Evolutionary conservation across 2,797 vertebrate species (phyloP).

Genomic region (Dendrocincla tyrannina): DNA sequence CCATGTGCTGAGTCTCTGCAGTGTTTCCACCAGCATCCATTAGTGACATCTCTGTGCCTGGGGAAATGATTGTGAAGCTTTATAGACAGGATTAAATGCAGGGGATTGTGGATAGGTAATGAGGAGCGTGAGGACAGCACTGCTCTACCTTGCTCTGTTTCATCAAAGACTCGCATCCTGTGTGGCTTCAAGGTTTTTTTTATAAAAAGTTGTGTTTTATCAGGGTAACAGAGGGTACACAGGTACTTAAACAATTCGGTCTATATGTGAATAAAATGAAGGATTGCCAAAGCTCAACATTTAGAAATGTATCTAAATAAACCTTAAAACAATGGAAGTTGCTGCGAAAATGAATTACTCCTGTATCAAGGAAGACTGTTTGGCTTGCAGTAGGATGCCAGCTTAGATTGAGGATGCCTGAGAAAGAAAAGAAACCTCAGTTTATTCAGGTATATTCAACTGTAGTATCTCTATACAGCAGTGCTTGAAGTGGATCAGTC

Average conservation of each 20-base stretch:
- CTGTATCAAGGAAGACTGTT: not conserved
- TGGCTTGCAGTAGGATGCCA: not conserved
- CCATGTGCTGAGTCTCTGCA: not conserved
- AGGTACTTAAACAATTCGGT: not conserved
- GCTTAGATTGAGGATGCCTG: not conserved
- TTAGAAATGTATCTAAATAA: not conserved
- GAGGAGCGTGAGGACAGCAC: not conserved
- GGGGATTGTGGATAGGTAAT: not conserved
- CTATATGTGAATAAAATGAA: not conserved
- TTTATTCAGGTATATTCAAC: not conserved
- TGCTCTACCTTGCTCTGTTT: not conserved
- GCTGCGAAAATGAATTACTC: not conserved
- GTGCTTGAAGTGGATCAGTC: not conserved
- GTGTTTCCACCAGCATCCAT: not conserved
- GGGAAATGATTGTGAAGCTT: not conserved
- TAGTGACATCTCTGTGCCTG: not conserved
- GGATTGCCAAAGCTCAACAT: not conserved
- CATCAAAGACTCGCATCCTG: not conserved
- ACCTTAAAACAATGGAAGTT: not conserved
- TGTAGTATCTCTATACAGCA: not conserved
- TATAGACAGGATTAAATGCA: not conserved
- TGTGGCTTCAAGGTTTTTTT: not conserved
- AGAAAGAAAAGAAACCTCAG: not conserved
- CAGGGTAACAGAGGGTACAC: not conserved
- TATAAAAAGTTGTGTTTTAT: not conserved